Base-by-base conservation (phyloP, 2,888 invertebrate genomes). In the Pyrrhia umbra region DNA sequence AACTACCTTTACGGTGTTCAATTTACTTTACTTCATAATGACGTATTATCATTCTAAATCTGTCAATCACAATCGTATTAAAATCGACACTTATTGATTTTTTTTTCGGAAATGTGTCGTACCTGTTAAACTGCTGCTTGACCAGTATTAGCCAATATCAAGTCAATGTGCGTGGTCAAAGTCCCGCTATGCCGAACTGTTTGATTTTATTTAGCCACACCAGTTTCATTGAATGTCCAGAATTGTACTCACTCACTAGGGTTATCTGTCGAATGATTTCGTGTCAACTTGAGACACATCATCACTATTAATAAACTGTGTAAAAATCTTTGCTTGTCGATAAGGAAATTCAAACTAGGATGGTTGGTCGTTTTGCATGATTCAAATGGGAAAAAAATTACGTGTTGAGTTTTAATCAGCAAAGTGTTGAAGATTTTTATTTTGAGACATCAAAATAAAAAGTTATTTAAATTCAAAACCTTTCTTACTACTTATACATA, bases 231-330 rank as follows among this genome's bases (percentile, higher is more conserved):
- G 54, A 65, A 13, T 58, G 45, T 67, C 46, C 61, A 76, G 74
- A 79, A 77, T 57, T 72, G 60, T 67, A 60, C 54, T 45, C 51
- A 61, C 59, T 54, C 40, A 30, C 15, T 10, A 40, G 50, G 77
- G 79, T 79, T 80, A 80, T 80, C 80, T 65, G 69, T 37, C 46
- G 40, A 68, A 72, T 56, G 77, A 75, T 77, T 80, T 73, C 50
- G 58, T 66, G 78, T 74, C 75, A 73, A 77, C 74, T 68, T 51
- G 50, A 69, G 52, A 58, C 54, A 75, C 67, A 58, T 68, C 77
- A 77, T 66, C 70, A 45, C 65, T 66, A 70, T 59, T 49, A 56
- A 68, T 77, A 69, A 50, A 45, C 43, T 51, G 27, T 54, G 23
- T 45, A 61, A 68, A 57, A 62, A 69, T 73, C 46, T 51, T 73